phyloP scores from a whole-genome alignment of 2,113 vertebrate genomes.

The Etheostoma cragini region DNA sequence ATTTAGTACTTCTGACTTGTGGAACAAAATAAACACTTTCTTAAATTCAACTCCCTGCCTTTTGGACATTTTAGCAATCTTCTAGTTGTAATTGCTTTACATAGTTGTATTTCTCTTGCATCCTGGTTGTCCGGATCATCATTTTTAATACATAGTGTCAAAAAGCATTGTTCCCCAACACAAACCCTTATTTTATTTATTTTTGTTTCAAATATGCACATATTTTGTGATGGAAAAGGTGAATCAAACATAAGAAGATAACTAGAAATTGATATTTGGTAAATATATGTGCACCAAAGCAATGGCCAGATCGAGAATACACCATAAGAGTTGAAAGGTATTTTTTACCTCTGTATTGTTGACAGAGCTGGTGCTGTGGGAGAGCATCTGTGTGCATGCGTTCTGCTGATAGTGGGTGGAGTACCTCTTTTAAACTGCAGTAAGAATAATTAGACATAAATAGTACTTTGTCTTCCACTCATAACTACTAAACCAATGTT shows the following conservation, averaged over 20 bases:
- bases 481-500: slow-evolving; percentile 70
- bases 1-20: too few relatives aligned
- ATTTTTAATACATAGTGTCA: neutral
- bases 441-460: slow-evolving; percentile 69
- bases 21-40: too few relatives aligned
- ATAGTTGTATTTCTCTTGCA: too few relatives aligned
- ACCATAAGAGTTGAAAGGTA: neutral
- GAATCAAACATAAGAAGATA: neutral
- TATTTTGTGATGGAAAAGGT: neutral
- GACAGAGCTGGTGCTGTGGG: slow-evolving; percentile 36
- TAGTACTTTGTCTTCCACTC: slow-evolving; percentile 47
- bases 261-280: neutral
- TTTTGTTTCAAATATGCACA: neutral
- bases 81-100: too few relatives aligned
- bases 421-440: slow-evolving; percentile 37
- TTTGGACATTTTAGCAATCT: too few relatives aligned
- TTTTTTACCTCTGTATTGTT: slow-evolving; percentile 10
- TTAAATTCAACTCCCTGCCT: too few relatives aligned
- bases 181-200: neutral
- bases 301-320: neutral
- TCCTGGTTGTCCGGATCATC: too few relatives aligned
- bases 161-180: neutral
- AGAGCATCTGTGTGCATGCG: slow-evolving; percentile 48
- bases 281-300: neutral
- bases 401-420: slow-evolving; percentile 21